Percentiles rank a stretch among this genome's conserved stretches.
Evolutionary conservation across 2,888 invertebrate species (phyloP).

Genomic region (Caenorhabditis becei): DNA sequence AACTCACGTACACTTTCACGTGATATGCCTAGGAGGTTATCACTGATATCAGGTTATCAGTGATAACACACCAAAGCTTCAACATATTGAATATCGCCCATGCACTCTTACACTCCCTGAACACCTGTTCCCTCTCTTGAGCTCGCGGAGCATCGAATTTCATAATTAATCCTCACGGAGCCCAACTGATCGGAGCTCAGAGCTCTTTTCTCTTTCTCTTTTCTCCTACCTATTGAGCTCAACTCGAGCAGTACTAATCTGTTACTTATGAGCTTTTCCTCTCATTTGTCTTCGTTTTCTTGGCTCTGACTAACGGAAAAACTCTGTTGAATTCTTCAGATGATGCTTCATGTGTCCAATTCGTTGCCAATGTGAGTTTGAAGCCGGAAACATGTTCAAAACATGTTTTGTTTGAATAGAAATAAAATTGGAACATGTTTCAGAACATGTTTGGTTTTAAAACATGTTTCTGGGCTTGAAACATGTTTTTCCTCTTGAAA

Average conservation of each 20-base stretch:
- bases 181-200: not conserved
- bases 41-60: too few species aligned
- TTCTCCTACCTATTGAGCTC: not conserved
- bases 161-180: slow-evolving; percentile 17
- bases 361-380: slow-evolving; percentile 54
- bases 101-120: not conserved
- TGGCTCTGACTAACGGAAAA: slow-evolving; percentile 19
- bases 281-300: not conserved
- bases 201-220: slow-evolving; percentile 5
- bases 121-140: slow-evolving; percentile 27
- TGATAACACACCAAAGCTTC: too few species aligned
- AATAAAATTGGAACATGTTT: too few species aligned
- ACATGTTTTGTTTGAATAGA: too few species aligned
- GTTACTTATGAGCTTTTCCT: not conserved
- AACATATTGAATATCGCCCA: too few species aligned
- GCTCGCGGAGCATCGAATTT: slow-evolving; percentile 28
- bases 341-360: slow-evolving; percentile 41
- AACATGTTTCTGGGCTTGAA: too few species aligned
- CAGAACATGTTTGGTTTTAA: too few species aligned
- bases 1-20: too few species aligned
- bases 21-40: too few species aligned
- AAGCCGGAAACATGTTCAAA: not conserved
- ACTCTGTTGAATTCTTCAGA: slow-evolving; percentile 26
- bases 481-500: too few species aligned
- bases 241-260: too few species aligned